Base-by-base conservation (phyloP, 64 coral and sea anemone genomes). In the Acropora yongei region DNA sequence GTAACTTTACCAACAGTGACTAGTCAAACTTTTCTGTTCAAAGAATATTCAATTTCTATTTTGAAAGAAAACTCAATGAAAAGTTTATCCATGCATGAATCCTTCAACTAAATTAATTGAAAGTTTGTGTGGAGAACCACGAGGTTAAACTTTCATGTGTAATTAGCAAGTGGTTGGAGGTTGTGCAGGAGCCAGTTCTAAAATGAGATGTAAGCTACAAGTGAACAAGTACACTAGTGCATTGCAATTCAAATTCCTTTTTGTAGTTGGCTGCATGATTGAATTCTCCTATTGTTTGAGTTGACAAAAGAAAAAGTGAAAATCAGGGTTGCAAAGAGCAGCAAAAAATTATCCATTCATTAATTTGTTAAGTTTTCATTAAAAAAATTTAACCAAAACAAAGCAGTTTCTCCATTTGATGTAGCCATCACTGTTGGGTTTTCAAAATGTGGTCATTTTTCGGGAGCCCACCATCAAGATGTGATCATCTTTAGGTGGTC, bases 241-340 rank as follows among this genome's bases (percentile, higher is more conserved):
- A 63, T 63, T 63, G 58, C 58, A 63, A 18, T 18, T 63, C 58
- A 63, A 63, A 13, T 63, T 63, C 58, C 16, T 8, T 63, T 63
- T 63, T 63, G 58, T 63, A 13, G 58, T 63, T 63, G 58, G 58
- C 58, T 63, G n/a, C n/a, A n/a, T n/a, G 58, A 63, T 63, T 55
- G 51, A 63, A 63, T 8, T 63, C 58, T 63, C 58, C 58, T 63
- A 63, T 63, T 63, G 58, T 63, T 63, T 63, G 58, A 63, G 12
- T 13, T 63, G 58, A 13, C 16, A 63, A 63, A 63, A 55, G 58
- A 63, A 63, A 63, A 63, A 63, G 9, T 63, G 9, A 63, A 63
- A 63, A 63, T 63, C 58, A 63, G 58, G 58, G 58, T 63, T 63
- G 58, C 58, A 63, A 63, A 63, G 58, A 63, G 71, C 71, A 73